A percentile compares a stretch with the other conserved stretches of the same genome.
These are phyloP conservation scores for Plebejus argus DNA, from an alignment of 2,888 invertebrate genomes.

Conservation along the genomic window DNA sequence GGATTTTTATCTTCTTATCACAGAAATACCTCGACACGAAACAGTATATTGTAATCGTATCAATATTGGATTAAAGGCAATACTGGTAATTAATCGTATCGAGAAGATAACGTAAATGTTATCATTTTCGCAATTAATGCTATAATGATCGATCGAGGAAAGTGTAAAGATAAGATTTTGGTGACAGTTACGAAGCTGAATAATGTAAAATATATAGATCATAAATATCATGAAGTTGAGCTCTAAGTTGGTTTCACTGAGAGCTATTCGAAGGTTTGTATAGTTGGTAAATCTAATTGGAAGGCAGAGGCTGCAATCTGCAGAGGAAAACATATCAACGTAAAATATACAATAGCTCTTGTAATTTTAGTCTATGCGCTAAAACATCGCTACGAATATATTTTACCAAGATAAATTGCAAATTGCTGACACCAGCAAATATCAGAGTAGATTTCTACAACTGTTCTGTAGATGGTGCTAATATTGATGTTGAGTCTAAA, in stretches of 20 bases:
- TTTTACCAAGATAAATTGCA: not conserved
- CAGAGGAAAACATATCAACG: too few species aligned
- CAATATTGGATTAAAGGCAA: conserved; percentile 25
- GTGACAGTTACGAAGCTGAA: not conserved
- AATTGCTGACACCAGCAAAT: not conserved
- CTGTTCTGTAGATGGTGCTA: too few species aligned
- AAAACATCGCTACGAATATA: too few species aligned
- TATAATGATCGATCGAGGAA: not conserved
- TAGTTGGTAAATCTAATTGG: not conserved
- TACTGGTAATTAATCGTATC: conserved; percentile 15
- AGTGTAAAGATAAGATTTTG: not conserved
- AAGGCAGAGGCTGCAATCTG: too few species aligned
- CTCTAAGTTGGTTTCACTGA: not conserved
- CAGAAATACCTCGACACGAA: not conserved
- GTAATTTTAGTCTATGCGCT: too few species aligned
- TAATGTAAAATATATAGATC: not conserved
- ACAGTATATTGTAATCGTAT: conserved; percentile 6
- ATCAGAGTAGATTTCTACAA: too few species aligned
- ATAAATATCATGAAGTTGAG: not conserved
- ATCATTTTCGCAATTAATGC: not conserved
- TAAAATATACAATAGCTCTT: too few species aligned
- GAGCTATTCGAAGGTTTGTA: not conserved
- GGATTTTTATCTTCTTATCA: conserved; percentile 7
- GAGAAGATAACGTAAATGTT: conserved; percentile 6
- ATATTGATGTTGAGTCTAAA: too few species aligned